These are phyloP conservation scores for Danio albolineatus DNA, from an alignment of 2,797 vertebrate genomes.

Conservation along the genomic window DNA sequence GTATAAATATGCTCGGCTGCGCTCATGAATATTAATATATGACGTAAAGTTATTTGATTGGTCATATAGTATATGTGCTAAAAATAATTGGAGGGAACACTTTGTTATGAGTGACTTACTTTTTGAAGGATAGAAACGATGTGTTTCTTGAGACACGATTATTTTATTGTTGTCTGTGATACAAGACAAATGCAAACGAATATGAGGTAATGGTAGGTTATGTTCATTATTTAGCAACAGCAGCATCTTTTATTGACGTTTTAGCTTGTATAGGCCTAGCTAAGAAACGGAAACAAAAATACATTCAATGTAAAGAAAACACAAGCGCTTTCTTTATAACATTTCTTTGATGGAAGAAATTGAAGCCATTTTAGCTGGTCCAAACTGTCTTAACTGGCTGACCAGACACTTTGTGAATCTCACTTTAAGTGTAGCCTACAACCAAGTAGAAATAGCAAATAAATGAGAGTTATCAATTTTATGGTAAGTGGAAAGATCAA, in stretches of 20 bases:
- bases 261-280: no score
- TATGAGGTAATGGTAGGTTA: conserved; percentile 20
- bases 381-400: background rate
- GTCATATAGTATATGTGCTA: background rate
- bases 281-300: conserved; percentile 5
- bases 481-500: no score
- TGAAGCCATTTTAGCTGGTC: background rate
- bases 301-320: background rate
- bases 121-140: background rate
- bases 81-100: background rate
- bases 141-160: background rate
- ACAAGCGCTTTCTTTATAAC: conserved; percentile 42
- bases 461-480: no score
- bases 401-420: no score
- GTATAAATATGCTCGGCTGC: background rate
- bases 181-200: conserved; percentile 1
- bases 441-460: no score
- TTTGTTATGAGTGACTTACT: background rate
- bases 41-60: background rate
- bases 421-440: no score
- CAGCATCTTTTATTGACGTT: background rate
- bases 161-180: conserved; percentile 12
- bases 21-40: background rate
- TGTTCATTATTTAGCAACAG: background rate
- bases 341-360: background rate